A percentile compares a stretch with the other conserved stretches of the same genome.
These are phyloP conservation scores for Chloebia gouldiae DNA, from an alignment of 2,113 vertebrate genomes.

Conservation along the genomic window DNA sequence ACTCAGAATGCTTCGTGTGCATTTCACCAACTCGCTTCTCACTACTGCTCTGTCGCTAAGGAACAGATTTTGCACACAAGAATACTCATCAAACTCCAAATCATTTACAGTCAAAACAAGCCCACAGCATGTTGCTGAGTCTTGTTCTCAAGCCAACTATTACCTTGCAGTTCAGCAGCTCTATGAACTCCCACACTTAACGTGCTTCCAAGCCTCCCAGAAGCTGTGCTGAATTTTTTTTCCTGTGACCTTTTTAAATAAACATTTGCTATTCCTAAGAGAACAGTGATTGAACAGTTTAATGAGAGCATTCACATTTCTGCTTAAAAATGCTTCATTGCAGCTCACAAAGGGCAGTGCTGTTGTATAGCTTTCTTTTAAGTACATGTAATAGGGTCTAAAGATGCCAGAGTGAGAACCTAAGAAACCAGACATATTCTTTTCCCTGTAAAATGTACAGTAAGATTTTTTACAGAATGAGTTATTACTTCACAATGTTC, in stretches of 20 bases:
- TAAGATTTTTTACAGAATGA: background rate
- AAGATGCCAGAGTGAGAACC: background rate
- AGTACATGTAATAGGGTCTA: background rate
- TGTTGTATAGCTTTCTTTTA: background rate
- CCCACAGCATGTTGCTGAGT: background rate
- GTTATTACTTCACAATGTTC: background rate
- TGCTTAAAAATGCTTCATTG: constrained; percentile 5
- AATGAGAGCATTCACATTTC: constrained; percentile 25
- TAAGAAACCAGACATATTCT: background rate
- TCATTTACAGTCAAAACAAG: constrained; percentile 39
- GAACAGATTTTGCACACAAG: constrained; percentile 17
- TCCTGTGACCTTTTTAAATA: constrained; percentile 38
- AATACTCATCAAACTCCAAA: background rate
- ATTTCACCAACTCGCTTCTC: background rate
- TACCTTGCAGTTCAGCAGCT: constrained; percentile 29
- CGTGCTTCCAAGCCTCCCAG: constrained; percentile 20
- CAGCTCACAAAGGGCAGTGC: background rate
- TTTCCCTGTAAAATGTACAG: background rate
- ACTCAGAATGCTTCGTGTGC: background rate
- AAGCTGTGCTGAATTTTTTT: constrained; percentile 13
- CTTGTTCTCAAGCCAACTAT: constrained; percentile 30
- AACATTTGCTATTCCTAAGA: constrained; percentile 50
- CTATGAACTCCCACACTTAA: constrained; percentile 39
- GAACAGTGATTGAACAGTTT: constrained; percentile 13
- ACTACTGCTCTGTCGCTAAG: background rate